These are phyloP conservation scores for Eristalis intricaria DNA, from an alignment of 2,888 invertebrate genomes.

Conservation along the genomic window DNA sequence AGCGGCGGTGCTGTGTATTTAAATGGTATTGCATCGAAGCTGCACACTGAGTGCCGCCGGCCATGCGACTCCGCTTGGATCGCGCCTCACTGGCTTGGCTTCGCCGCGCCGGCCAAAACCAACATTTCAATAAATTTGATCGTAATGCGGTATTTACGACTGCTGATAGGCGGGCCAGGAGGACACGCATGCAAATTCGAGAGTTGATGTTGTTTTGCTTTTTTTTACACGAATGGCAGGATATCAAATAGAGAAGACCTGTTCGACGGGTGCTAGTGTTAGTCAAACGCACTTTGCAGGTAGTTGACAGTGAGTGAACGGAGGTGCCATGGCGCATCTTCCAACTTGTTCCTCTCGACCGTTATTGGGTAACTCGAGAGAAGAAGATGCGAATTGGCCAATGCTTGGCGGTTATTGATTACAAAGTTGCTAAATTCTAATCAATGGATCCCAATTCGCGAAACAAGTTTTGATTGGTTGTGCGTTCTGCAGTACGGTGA, in stretches of 20 bases:
- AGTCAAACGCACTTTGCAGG: not conserved
- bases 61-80: slow-evolving; percentile 53
- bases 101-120: slow-evolving; percentile 31
- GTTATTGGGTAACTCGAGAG: no score
- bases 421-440: no score
- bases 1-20: slow-evolving; percentile 43
- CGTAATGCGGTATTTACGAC: slow-evolving; percentile 51
- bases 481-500: no score
- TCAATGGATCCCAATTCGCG: no score
- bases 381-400: no score
- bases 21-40: slow-evolving; percentile 39
- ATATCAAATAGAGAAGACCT: not conserved
- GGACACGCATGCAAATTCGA: slow-evolving; percentile 23
- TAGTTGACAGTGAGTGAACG: not conserved
- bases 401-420: no score
- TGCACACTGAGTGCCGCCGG: slow-evolving; percentile 45
- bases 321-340: not conserved
- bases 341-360: not conserved
- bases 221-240: not conserved
- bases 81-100: no score
- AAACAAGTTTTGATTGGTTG: no score
- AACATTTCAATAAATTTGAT: slow-evolving; percentile 65
- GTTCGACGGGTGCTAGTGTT: not conserved
- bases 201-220: not conserved
- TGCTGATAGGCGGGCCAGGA: slow-evolving; percentile 18